Base-by-base conservation (phyloP, 1,140 invertebrate genomes). In the Metaphire vulgaris region DNA sequence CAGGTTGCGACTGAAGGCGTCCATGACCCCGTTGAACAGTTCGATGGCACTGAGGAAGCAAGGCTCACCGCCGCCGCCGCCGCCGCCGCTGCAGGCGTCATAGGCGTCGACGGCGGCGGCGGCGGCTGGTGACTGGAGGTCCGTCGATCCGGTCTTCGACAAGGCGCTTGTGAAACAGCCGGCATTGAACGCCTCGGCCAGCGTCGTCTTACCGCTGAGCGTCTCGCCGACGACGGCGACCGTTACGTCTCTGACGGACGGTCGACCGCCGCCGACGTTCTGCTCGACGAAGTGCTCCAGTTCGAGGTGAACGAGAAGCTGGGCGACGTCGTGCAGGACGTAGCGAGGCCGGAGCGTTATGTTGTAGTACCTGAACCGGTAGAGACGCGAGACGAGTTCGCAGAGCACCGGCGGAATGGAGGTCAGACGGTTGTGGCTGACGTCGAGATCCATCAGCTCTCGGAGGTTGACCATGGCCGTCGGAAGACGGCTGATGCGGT, bases 341-440 rank as follows among this genome's bases (percentile, higher is more conserved):
- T 74, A 33, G 33, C 69, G 66, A 26, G 77, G 77, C 33, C 74
- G 69, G 65, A 78, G 56, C 28, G 77, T 75, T 0, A 78, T 29
- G 69, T 78, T 78, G 77, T 41, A 78, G 74, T 78, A 78, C 14
- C 74, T 72, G 69, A 78, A 78, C 14, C 77, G 73, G 33, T 75
- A 78, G 2, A 78, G 74, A 16, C 77, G 73, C 28, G 41, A 69
- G 1, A 78, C 71, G 34, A 78, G 74, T 26, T 74, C 77, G 29
- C 31, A 56, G 29, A 78, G 69, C 2, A 33, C 76, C 6, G 77
- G 33, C 30, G 77, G 73, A 30, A 78, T 75, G 68, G 26, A 29
- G 31, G n/a, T 31, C 31, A 78, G 67, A 14, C 77, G 74, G 32
- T 78, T 78, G 64, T 78, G 74, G 28, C 77, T 78, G 69, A 78